Evolutionary conservation across 1,140 invertebrate species (phyloP).

Genomic region (Bombus breviceps): DNA sequence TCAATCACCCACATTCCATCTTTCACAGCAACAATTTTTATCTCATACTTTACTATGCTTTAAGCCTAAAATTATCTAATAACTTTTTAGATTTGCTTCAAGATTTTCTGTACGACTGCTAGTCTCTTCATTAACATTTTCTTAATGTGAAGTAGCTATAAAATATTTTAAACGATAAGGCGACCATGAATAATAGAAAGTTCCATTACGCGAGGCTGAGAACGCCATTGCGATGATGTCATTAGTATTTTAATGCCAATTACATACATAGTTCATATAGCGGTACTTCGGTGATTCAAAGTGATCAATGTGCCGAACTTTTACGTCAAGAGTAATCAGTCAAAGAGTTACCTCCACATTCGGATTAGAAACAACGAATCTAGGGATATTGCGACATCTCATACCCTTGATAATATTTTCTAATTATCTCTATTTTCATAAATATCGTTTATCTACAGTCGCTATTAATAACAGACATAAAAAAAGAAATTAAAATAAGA

Average conservation of each 20-base stretch:
- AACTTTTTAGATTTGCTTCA: not conserved
- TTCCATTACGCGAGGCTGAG: not conserved
- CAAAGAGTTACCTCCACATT: not conserved
- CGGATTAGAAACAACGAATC: not conserved
- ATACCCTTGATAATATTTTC: too few species aligned
- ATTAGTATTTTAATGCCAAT: constrained; percentile 53
- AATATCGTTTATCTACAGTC: not conserved
- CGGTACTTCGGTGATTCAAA: constrained; percentile 4
- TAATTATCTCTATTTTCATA: not conserved
- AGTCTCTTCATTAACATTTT: not conserved
- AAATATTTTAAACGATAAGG: not conserved
- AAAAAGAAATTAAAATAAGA: not conserved
- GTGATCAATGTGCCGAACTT: constrained; percentile 13
- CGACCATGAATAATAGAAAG: constrained; percentile 15
- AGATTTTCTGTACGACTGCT: too few species aligned
- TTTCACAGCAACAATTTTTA: not conserved
- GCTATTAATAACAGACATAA: not conserved
- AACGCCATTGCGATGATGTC: constrained; percentile 53
- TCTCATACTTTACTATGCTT: accelerated
- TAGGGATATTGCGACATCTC: not conserved
- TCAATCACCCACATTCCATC: not conserved
- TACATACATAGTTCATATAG: constrained; percentile 46
- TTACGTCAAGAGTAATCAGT: not conserved
- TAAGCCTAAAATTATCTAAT: not conserved
- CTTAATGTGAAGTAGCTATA: too few species aligned